Percentiles rank a stretch among this genome's conserved stretches.
Evolutionary conservation across 2,888 invertebrate genomes (phyloP).

Genomic region (Athripsodes cinereus): DNA sequence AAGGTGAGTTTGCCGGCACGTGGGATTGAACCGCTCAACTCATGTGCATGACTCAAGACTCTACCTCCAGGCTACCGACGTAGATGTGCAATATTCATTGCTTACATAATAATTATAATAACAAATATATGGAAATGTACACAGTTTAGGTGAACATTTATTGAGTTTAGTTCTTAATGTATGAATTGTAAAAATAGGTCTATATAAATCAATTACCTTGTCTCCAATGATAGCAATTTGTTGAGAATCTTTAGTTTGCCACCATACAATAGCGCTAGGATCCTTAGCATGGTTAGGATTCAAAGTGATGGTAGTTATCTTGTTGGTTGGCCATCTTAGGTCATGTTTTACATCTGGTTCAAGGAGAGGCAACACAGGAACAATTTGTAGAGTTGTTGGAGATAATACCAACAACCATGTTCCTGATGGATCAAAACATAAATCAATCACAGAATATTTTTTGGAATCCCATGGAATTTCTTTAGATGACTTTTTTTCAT

Average conservation of each 20-base stretch:
- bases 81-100: too few relatives aligned
- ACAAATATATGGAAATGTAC: too few relatives aligned
- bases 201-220: constrained; percentile 44
- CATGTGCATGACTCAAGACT: too few relatives aligned
- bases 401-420: constrained; percentile 65
- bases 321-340: constrained; percentile 45
- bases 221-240: constrained; percentile 67
- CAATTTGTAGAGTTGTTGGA: constrained; percentile 46
- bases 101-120: too few relatives aligned
- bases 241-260: constrained; percentile 68
- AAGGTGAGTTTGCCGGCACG: too few relatives aligned
- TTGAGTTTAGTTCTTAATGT: too few relatives aligned
- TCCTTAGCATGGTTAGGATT: constrained; percentile 36
- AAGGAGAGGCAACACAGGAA: constrained; percentile 46
- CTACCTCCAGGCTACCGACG: too few relatives aligned
- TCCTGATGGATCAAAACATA: constrained; percentile 81
- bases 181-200: too few relatives aligned
- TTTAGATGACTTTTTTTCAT: constrained; percentile 30
- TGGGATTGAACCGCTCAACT: too few relatives aligned
- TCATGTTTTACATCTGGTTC: constrained; percentile 44
- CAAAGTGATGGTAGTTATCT: constrained; percentile 43
- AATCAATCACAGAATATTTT: constrained; percentile 55
- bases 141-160: too few relatives aligned
- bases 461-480: constrained; percentile 43
- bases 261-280: constrained; percentile 65